phyloP scores from a whole-genome alignment of 2,888 invertebrate genomes.

The Nysson spinosus region DNA sequence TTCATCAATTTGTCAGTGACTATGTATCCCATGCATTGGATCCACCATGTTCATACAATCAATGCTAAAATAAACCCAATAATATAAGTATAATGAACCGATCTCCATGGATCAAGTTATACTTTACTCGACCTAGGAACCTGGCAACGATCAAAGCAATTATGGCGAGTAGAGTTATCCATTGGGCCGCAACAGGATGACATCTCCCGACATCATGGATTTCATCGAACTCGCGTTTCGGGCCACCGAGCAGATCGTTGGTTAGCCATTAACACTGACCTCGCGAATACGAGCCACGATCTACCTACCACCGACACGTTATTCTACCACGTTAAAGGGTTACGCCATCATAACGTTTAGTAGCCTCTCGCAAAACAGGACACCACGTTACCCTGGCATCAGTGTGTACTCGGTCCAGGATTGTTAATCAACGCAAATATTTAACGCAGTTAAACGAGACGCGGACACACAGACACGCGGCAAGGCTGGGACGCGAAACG shows the following conservation, averaged over 20 bases:
- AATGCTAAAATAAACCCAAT: too few species aligned
- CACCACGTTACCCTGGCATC: neutral
- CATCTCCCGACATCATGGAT: conserved; percentile 30
- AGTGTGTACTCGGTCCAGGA: neutral
- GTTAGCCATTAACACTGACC: conserved; percentile 39
- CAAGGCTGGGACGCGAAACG: conserved; percentile 2
- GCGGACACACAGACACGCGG: conserved; percentile 4
- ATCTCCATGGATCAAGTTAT: too few species aligned
- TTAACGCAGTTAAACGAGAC: conserved; percentile 31
- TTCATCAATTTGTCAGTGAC: too few species aligned
- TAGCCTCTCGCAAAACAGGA: conserved; percentile 2
- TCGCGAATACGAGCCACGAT: neutral
- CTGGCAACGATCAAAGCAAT: conserved; percentile 33
- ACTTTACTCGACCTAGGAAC: too few species aligned
- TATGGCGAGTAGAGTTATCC: conserved; percentile 35
- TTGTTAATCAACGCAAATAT: conserved; percentile 59
- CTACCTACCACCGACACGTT: neutral
- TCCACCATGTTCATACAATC: too few species aligned
- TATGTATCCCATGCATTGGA: too few species aligned
- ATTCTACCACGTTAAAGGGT: neutral
- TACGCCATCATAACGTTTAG: conserved; percentile 14
- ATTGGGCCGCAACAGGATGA: conserved; percentile 32
- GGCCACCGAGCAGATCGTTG: conserved; percentile 25
- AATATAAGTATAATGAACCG: too few species aligned
- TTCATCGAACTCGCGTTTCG: conserved; percentile 43